Conservation (phyloP, 2,797 vertebrate genomes). For the Oreortyx pictus region DNA sequence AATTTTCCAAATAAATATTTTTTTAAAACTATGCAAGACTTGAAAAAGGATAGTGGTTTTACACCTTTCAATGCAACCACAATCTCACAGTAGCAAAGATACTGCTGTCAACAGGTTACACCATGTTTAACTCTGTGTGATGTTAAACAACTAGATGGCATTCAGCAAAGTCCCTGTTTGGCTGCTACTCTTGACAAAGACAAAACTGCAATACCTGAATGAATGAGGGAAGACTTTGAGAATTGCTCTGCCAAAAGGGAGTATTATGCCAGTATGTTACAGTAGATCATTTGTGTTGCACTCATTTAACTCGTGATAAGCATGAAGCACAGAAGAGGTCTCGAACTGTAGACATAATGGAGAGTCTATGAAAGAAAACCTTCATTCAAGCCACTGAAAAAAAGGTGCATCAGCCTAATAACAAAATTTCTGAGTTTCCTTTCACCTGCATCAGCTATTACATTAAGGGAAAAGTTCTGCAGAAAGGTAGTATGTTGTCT, state of each 20-base stretch:
- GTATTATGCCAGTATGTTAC: accelerated
- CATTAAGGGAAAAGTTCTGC: neutral
- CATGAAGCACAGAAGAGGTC: accelerated
- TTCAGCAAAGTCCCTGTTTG: neutral
- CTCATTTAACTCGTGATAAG: neutral
- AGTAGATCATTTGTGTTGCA: accelerated
- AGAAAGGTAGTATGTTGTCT: neutral
- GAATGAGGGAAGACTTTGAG: neutral
- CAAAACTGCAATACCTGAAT: neutral
- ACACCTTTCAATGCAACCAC: neutral
- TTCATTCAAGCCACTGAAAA: neutral
- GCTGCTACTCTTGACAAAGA: neutral
- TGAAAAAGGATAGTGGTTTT: neutral
- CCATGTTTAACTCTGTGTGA: neutral
- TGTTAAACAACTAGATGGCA: neutral
- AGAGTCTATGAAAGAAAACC: neutral
- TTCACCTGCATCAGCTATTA: neutral
- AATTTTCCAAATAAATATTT: neutral
- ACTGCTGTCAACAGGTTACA: neutral
- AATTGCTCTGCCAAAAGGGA: neutral
- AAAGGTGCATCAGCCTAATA: neutral
- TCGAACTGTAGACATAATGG: neutral
- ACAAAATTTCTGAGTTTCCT: neutral
- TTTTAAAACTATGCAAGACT: neutral
- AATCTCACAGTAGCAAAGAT: neutral